Evolutionary conservation across 2,888 invertebrate genomes (phyloP), one percentile per base, ranked within the genome.

Genomic region (Psococerastis gibbosa): DNA sequence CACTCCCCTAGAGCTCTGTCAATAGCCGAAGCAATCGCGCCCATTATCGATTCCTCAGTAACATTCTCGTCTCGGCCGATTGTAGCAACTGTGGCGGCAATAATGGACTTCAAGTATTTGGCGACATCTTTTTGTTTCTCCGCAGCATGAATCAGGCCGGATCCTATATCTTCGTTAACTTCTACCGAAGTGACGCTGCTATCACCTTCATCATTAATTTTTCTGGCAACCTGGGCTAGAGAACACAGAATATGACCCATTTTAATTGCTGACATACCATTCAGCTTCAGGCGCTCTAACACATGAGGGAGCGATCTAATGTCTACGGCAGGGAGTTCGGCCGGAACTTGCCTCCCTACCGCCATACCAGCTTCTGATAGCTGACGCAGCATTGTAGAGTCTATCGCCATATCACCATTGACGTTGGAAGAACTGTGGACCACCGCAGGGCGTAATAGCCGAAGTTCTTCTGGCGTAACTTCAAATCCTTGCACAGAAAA

Each of bases 401-500:
- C 75, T 47, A 76, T 73, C 47, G 71, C 70, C 42, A 71, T 59
- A 55, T 75, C 73, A 11, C 71, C 71, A 51, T 67, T 68, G 3
- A 67, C 65, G 6, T 67, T 66, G 1, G 66, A 65, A 49, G 67
- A 47, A 31, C 51, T 49, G n/a, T 34, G 42, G 23, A 43, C 45
- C 6, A 52, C 46, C n/a, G 49, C 58, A 53, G 48, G 56, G 33
- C 63, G 58, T 8, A 67, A 52, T 9, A 64, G 50, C 6, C 54
- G 56, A 8, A 68, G 49, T 46, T 67, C 67, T 47, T 68, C 67
- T 0, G 66, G 64, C 2, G 63, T 64, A 3, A 69, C 65, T 45
- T 67, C 65, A 54, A 76, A 78, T 49, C 77, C 76, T 61, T 78
- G 77, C 1, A 78, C 75, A 2, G 75, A 76, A 56, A 76, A 77